phyloP scores from a whole-genome alignment of 2,113 vertebrate species.

The Crotalus horridus region DNA sequence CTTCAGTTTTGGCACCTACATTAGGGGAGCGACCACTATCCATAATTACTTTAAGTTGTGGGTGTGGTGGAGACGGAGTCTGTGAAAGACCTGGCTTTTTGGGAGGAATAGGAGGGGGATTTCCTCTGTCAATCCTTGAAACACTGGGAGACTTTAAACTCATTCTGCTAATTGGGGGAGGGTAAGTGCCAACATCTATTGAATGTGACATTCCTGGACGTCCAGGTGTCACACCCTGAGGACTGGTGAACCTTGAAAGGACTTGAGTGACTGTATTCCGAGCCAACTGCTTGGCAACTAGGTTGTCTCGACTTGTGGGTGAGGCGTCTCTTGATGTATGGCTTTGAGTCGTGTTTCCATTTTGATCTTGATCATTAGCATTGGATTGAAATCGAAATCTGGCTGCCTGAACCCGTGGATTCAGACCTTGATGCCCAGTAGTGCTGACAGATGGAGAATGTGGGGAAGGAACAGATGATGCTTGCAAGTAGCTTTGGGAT shows the following conservation, averaged over 20 bases:
- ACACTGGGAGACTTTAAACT: conserved; percentile 85
- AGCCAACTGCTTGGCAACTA: conserved; percentile 91
- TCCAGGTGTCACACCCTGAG: conserved; percentile 68
- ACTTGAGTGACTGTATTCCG: conserved; percentile 96
- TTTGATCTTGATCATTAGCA: conserved; percentile 91
- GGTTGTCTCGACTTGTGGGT: conserved; percentile 90
- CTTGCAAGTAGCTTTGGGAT: conserved; percentile 57
- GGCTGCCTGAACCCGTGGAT: conserved; percentile 90
- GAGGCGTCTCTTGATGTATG: conserved; percentile 89
- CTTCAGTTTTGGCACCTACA: conserved; percentile 77
- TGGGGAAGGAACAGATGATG: conserved; percentile 65
- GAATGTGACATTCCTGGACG: conserved; percentile 70
- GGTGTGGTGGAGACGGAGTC: conserved; percentile 91
- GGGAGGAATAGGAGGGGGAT: conserved; percentile 96
- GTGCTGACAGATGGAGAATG: conserved; percentile 72
- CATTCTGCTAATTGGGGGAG: conserved; percentile 66
- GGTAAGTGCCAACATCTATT: conserved; percentile 74
- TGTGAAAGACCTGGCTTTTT: conserved; percentile 98
- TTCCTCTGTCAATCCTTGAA: conserved; percentile 91
- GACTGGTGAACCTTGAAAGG: conserved; percentile 92
- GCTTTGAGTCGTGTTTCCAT: conserved; percentile 87
- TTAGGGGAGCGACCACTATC: conserved; percentile 83
- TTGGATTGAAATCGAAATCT: conserved; percentile 92
- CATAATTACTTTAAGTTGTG: conserved; percentile 85
- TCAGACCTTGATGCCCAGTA: conserved; percentile 78